These are phyloP conservation scores for Phodopus roborovskii DNA, from an alignment of 2,113 vertebrate species.

Conservation along the genomic window DNA sequence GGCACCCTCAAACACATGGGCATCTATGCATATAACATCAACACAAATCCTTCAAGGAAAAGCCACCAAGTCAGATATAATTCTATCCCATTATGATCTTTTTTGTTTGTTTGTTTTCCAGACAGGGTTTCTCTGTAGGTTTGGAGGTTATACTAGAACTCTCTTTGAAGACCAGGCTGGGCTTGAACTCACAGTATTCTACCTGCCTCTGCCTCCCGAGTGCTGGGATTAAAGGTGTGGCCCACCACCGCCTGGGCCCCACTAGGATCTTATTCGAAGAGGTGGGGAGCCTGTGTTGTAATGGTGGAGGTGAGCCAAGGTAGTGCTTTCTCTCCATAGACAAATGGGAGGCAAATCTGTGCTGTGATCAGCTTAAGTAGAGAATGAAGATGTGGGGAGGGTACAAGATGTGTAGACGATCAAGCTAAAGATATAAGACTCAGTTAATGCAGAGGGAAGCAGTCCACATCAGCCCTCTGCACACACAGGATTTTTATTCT, in stretches of 20 bases:
- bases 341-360: not conserved
- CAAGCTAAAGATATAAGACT: rapidly evolving
- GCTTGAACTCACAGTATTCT: no score
- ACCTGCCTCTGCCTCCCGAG: no score
- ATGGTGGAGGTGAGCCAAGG: rapidly evolving
- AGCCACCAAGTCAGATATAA: constrained; percentile 14
- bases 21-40: not conserved
- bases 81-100: not conserved
- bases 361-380: no score
- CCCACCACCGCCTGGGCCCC: no score
- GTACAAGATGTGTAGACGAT: rapidly evolving
- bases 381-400: rapidly evolving
- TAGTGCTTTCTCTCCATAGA: rapidly evolving
- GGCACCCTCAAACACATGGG: not conserved
- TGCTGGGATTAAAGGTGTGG: no score
- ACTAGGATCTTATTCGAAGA: not conserved
- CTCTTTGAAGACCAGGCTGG: no score
- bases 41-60: not conserved
- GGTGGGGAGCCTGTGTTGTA: rapidly evolving
- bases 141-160: no score
- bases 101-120: no score
- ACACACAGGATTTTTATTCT: not conserved
- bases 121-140: no score
- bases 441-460: not conserved
- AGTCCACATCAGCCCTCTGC: rapidly evolving